A percentile compares a stretch with the other conserved stretches of the same genome.
Conservation (phyloP, 2,113 vertebrate species). For the Falco punctatus region DNA sequence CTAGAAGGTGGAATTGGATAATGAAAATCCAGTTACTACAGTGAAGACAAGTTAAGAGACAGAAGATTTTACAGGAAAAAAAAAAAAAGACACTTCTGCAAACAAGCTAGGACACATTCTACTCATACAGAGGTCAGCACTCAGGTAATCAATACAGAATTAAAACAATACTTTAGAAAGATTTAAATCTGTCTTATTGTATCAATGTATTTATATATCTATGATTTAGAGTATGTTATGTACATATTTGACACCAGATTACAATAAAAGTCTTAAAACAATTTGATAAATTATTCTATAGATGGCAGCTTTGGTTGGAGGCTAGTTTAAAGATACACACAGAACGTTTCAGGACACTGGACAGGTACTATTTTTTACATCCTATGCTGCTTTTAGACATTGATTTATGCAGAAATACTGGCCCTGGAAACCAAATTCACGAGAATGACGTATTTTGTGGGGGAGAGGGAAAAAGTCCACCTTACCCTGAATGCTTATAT, state of each 20-base stretch:
- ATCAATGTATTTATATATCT: neutral
- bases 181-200: neutral
- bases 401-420: neutral
- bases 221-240: slow-evolving; percentile 15
- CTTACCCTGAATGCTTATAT: neutral
- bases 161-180: neutral
- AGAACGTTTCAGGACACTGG: neutral
- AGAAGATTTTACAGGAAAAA: slow-evolving; percentile 31
- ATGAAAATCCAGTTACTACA: slow-evolving; percentile 22
- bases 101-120: neutral
- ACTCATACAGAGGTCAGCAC: neutral
- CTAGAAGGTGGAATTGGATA: neutral
- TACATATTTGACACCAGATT: slow-evolving; percentile 27
- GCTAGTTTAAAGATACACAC: neutral
- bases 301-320: slow-evolving; percentile 4
- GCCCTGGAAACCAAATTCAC: neutral
- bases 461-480: neutral
- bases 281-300: neutral
- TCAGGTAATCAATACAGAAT: slow-evolving; percentile 5
- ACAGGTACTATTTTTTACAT: neutral
- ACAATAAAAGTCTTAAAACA: slow-evolving; percentile 8
- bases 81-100: slow-evolving; percentile 22
- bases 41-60: slow-evolving; percentile 3
- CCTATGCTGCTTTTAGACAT: neutral
- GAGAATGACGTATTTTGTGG: neutral